Conservation (phyloP, 1,140 invertebrate genomes). For the Armadillidium nasatum region DNA sequence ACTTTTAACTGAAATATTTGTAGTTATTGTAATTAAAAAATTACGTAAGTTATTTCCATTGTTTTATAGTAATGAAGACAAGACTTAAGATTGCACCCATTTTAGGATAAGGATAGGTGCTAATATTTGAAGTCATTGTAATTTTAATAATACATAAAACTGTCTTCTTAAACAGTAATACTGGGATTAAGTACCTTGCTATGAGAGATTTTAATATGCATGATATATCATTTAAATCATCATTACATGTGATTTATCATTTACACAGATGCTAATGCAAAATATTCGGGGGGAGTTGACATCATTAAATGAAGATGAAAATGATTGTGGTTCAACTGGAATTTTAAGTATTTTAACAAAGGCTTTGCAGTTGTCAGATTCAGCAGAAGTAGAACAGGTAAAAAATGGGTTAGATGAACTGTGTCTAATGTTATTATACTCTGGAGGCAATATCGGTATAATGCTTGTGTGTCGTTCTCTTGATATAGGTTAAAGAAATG, state of each 20-base stretch:
- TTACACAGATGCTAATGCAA: constrained; percentile 67
- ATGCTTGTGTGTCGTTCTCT: too few relatives aligned
- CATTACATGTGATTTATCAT: not conserved
- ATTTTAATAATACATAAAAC: too few relatives aligned
- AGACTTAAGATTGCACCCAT: not conserved
- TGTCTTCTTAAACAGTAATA: too few relatives aligned
- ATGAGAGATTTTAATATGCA: not conserved
- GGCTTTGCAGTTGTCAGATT: constrained; percentile 62
- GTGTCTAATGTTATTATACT: too few relatives aligned
- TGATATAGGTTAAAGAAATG: constrained; percentile 52
- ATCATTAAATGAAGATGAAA: constrained; percentile 45
- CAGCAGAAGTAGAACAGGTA: constrained; percentile 64
- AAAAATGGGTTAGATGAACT: constrained; percentile 44
- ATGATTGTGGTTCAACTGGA: constrained; percentile 54
- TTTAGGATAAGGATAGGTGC: not conserved
- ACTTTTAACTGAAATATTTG: too few relatives aligned
- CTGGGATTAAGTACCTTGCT: too few relatives aligned
- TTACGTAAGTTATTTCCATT: too few relatives aligned
- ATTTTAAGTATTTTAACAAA: constrained; percentile 64
- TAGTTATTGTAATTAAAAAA: too few relatives aligned
- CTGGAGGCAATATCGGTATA: too few relatives aligned
- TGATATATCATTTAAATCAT: not conserved
- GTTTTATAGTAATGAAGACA: not conserved
- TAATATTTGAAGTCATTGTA: too few relatives aligned
- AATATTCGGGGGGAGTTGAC: constrained; percentile 54